Percentiles rank a stretch among this genome's conserved stretches.
Conservation (phyloP, 1,140 invertebrate species). For the Archivesica marissinica region DNA sequence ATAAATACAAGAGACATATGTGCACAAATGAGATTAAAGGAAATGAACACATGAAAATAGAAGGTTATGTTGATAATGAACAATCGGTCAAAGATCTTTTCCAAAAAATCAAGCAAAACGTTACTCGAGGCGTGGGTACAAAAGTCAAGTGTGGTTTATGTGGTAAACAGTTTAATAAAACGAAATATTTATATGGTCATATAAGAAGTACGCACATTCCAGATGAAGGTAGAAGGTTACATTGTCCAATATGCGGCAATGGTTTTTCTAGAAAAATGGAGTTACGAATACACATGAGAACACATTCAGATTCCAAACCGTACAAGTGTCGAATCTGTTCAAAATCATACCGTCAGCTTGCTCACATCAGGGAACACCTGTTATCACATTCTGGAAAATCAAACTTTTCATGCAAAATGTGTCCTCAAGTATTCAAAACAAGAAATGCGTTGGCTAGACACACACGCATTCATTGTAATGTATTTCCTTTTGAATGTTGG, state of each 20-base stretch:
- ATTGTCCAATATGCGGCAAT: neutral
- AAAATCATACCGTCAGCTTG: conserved; percentile 24
- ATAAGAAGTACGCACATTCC: neutral
- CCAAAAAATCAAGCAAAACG: neutral
- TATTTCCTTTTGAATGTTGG: conserved; percentile 14
- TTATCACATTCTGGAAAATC: neutral
- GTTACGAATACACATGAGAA: conserved; percentile 5
- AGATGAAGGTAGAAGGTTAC: conserved; percentile 9
- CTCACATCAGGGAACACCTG: conserved; percentile 29
- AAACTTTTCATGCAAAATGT: neutral
- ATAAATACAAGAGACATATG: neutral
- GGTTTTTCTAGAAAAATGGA: neutral
- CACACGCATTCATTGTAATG: neutral
- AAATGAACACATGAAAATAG: neutral
- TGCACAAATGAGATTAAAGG: neutral
- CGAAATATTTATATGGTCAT: neutral
- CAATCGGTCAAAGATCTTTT: conserved; percentile 6
- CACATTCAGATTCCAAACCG: conserved; percentile 19
- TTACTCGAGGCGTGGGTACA: neutral
- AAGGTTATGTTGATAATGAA: neutral
- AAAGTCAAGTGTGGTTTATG: neutral
- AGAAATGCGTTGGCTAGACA: neutral
- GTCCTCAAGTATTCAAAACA: conserved; percentile 2
- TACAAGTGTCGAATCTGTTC: conserved; percentile 18
- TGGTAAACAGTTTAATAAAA: neutral